Evolutionary conservation across 2,797 vertebrate genomes (phyloP).

Genomic region (Australoheros facetus): DNA sequence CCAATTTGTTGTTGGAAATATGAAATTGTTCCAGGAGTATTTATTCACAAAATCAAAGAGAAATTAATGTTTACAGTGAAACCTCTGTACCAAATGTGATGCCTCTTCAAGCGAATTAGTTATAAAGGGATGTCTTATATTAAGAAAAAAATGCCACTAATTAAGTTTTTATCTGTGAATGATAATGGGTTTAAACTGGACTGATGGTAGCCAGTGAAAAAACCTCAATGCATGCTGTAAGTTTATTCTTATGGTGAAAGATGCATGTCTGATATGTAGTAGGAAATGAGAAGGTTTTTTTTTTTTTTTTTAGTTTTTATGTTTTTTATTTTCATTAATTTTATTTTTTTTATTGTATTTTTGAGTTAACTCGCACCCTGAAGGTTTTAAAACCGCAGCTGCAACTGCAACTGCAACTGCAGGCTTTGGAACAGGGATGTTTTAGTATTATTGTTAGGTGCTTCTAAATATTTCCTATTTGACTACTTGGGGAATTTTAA

Average conservation of each 20-base stretch:
- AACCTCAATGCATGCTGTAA: conserved; percentile 56
- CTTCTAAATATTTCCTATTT: conserved; percentile 20
- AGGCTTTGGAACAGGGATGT: conserved; percentile 6
- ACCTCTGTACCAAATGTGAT: conserved; percentile 50
- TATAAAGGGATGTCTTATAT: conserved; percentile 73
- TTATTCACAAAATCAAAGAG: conserved; percentile 58
- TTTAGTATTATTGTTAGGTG: conserved; percentile 26
- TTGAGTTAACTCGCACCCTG: background rate
- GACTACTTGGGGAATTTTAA: background rate
- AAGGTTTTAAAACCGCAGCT: background rate
- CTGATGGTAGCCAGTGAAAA: conserved; percentile 21
- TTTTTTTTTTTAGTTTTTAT: background rate
- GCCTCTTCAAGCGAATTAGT: conserved; percentile 60
- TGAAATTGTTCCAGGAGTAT: conserved; percentile 60
- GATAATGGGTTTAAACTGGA: conserved; percentile 54
- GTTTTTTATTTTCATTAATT: background rate
- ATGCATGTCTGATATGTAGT: conserved; percentile 44
- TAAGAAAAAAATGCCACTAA: conserved; percentile 66
- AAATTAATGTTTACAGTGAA: conserved; percentile 73
- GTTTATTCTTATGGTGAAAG: conserved; percentile 43
- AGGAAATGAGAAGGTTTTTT: conserved; percentile 34
- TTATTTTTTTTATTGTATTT: conserved; percentile 37
- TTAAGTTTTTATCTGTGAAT: conserved; percentile 50
- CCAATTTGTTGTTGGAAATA: conserved; percentile 34
- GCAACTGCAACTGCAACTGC: background rate